Base-by-base conservation (phyloP, 2,888 invertebrate species). In the Cordilura impudica region DNA sequence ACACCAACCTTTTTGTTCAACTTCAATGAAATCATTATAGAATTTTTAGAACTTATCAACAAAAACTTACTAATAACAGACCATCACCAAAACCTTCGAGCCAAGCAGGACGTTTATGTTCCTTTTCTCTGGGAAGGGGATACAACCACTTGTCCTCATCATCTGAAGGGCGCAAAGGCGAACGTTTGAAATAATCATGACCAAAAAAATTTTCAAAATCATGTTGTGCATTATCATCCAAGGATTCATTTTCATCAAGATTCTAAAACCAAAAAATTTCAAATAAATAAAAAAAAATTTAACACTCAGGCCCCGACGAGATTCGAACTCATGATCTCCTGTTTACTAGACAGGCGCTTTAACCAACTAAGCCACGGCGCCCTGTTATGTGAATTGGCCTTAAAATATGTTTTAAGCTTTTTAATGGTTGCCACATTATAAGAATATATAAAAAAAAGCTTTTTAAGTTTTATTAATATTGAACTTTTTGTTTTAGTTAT, bases 341-440 rank as follows among this genome's bases (percentile, higher is more conserved):
- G 88, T 89, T 89, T 89, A 89, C 88, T 89, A 89, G 88, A 89
- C 88, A 89, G 88, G 89, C 89, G 89, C 88, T 89, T 89, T 89
- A 89, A 89, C 89, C 88, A 89, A 89, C 88, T 89, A 89, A 89
- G 88, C 88, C 89, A 89, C 88, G 89, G 89, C 88, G 88, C 88
- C 89, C 0, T 12, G 16, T 66, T 65, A 8, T 2, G 0, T 4
- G 0, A 0, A 0, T 7, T 0, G 1, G 2, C 51, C 47, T 6
- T 18, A 47, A 23, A 56, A 1, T 45, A 0, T 8, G 2, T 31
- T 51, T 63, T 69, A 0, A 16, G 0, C 1, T 5, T 8, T 49
- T 21, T 6, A 3, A 1, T 10, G 2, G n/a, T 61, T 45, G 45
- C 39, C 19, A 19, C 1, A 39, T 6, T 26, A 26, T 26, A 45